Percentiles rank a stretch among this genome's conserved stretches.
Conservation (phyloP, 2,888 invertebrate genomes). For the Epirrhoe alternata region DNA sequence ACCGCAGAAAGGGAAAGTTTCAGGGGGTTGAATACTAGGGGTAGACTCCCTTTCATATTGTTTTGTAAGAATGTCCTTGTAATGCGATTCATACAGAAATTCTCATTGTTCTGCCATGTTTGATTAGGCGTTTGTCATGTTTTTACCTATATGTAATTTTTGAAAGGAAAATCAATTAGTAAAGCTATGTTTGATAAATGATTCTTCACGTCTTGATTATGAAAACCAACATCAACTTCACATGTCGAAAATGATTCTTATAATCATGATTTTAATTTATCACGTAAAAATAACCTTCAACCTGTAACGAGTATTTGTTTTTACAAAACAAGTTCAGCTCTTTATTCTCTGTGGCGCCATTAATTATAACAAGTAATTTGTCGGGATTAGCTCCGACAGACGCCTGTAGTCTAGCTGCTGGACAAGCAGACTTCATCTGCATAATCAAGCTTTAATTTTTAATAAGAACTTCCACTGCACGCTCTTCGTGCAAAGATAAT, state of each 20-base stretch:
- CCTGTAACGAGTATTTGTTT: neutral
- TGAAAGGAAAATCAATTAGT: neutral
- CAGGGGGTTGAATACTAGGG: neutral
- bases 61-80: neutral
- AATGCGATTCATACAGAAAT: neutral
- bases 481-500: conserved; percentile 8
- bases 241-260: neutral
- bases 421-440: conserved; percentile 31
- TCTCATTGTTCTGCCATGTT: neutral
- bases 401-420: conserved; percentile 12
- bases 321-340: conserved; percentile 29
- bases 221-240: neutral
- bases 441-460: conserved; percentile 36
- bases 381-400: conserved; percentile 43
- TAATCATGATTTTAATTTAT: neutral
- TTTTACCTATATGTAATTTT: too few relatives aligned
- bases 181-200: neutral
- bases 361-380: conserved; percentile 49
- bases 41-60: neutral
- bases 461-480: conserved; percentile 30
- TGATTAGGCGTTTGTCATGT: neutral
- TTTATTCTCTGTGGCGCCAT: conserved; percentile 41
- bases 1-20: conserved; percentile 36
- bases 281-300: neutral
- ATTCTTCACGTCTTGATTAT: neutral